phyloP scores from a whole-genome alignment of 2,888 invertebrate species.

The Machimus rusticus region DNA sequence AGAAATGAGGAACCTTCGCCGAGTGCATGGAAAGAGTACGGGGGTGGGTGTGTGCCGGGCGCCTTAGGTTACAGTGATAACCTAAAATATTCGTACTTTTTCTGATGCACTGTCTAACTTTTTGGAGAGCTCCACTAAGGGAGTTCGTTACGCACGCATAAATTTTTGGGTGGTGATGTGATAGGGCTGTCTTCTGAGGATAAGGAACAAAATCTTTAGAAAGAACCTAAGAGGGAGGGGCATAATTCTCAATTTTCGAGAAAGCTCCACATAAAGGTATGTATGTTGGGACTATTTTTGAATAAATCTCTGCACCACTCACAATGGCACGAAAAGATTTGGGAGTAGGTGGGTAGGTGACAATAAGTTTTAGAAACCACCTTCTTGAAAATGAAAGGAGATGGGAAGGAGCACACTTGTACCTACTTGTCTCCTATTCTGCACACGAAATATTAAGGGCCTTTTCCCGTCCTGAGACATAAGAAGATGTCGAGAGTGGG shows the following conservation, averaged over 20 bases:
- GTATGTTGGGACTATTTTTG: not conserved
- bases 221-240: not conserved
- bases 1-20: not conserved
- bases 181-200: not conserved
- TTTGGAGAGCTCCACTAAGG: not conserved
- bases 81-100: not conserved
- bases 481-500: not conserved
- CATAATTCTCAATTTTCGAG: not conserved
- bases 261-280: not conserved
- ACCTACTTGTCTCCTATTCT: not conserved
- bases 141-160: not conserved
- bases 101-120: not conserved
- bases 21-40: not conserved
- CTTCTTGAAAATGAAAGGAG: not conserved
- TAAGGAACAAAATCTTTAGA: not conserved
- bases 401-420: not conserved
- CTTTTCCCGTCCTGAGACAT: not conserved
- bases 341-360: not conserved
- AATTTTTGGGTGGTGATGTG: not conserved
- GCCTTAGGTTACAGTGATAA: not conserved
- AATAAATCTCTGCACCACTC: not conserved
- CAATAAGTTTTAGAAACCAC: not conserved
- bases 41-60: not conserved
- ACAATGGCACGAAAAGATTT: not conserved
- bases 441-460: not conserved